Base-by-base conservation (phyloP, 2,797 vertebrate genomes). In the Buceros bicornis region DNA sequence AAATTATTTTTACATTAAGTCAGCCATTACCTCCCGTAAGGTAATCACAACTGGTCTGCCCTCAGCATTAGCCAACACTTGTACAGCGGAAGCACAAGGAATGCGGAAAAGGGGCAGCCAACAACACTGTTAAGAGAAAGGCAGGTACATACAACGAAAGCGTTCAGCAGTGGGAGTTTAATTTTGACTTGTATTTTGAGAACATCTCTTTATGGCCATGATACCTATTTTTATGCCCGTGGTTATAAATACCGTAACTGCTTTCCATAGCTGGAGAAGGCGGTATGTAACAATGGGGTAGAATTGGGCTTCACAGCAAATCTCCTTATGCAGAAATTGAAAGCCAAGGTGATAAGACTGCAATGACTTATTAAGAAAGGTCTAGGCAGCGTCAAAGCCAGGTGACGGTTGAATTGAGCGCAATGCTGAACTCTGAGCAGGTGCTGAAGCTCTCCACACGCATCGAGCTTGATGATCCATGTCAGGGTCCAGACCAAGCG, bases 1-100 rank as follows among this genome's bases (percentile, higher is more conserved):
- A 26, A 70, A 87, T 79, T 87, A 82, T 76, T 92, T 92, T 84
- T 71, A 82, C 26, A 72, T 87, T 73, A 92, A 89, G 35, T 66
- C 50, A 72, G 74, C 26, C 66, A 47, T 67, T 87, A 70, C 42
- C 51, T 82, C 67, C 72, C 56, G 66, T 72, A 80, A 93, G n/a
- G 48, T 74, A 92, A 31, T 29, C 72, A 40, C 60, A 82, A 56
- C 25, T 66, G 66, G 40, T 47, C 56, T 86, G 58, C 62, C n/a
- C 62, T 81, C 73, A 76, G 76, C 54, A 54, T 87, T 26, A 95
- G 26, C 40, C 71, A 81, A 45, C 24, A 28, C 15, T 60, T 61
- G 57, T n/a, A 45, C 51, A 92, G 25, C 3, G 60, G 61, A 73
- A 90, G 80, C 35, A 56, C 11, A 80, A 83, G 31, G 25, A 50